Evolutionary conservation across 1,140 invertebrate genomes (phyloP).

Genomic region (Drosophila pallidifrons): DNA sequence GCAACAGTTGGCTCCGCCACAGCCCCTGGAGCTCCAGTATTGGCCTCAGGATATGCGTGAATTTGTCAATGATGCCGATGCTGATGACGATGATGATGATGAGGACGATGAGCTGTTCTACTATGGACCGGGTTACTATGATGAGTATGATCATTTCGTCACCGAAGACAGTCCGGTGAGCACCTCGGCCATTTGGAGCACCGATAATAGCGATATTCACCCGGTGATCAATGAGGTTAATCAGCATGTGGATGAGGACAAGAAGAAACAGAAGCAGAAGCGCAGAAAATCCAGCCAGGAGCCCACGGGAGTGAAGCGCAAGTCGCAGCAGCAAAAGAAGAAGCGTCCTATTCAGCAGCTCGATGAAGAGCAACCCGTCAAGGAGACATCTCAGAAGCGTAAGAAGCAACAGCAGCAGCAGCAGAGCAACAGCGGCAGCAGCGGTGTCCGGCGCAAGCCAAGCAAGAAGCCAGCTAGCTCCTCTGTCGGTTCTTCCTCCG

Average conservation of each 20-base stretch:
- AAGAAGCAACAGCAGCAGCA: constrained; percentile 39
- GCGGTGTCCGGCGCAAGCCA: constrained; percentile 13
- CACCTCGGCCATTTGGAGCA: constrained; percentile 68
- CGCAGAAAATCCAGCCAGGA: constrained; percentile 33
- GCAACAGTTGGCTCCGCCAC: background rate
- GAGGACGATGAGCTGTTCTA: constrained; percentile 50
- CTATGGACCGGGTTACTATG: constrained; percentile 44
- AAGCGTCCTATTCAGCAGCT: constrained; percentile 28
- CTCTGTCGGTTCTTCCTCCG: too few relatives aligned
- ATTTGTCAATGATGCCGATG: constrained; percentile 13
- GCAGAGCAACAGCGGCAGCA: constrained; percentile 23
- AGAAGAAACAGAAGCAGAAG: constrained; percentile 42
- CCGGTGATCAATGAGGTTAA: constrained; percentile 51
- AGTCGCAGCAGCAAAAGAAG: constrained; percentile 26
- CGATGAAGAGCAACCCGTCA: background rate
- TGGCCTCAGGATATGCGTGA: constrained; percentile 13
- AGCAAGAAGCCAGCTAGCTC: constrained; percentile 13
- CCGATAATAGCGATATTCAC: constrained; percentile 58
- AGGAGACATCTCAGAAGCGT: constrained; percentile 34
- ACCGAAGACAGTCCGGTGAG: constrained; percentile 37
- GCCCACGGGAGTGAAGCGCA: constrained; percentile 16
- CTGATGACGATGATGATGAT: constrained; percentile 20
- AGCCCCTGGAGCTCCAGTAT: background rate
- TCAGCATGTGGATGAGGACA: constrained; percentile 27
- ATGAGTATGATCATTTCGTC: constrained; percentile 51